Evolutionary conservation across 2,113 vertebrate genomes (phyloP).

Genomic region (Cavia aperea): DNA sequence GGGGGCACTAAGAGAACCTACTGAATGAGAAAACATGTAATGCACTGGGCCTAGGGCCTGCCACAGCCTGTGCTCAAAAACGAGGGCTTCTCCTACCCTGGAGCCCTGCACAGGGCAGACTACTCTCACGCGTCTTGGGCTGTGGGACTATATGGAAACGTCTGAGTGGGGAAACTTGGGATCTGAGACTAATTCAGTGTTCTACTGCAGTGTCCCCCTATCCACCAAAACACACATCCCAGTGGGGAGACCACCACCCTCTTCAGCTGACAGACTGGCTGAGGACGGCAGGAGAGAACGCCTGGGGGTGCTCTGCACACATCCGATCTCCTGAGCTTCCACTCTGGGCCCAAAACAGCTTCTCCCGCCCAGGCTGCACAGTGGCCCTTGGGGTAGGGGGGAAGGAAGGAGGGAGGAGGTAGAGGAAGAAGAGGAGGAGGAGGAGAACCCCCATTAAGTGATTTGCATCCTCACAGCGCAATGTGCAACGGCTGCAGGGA

Average conservation of each 20-base stretch:
- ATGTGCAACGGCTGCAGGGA: background rate
- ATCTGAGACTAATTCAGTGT: background rate
- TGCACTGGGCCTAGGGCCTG: background rate
- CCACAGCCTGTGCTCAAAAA: background rate
- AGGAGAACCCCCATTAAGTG: background rate
- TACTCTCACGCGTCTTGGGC: background rate
- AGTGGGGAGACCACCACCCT: background rate
- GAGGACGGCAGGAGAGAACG: background rate
- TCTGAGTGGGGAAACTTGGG: background rate
- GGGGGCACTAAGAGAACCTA: background rate
- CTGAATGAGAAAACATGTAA: background rate
- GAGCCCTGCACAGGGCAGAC: background rate
- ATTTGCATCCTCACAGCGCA: background rate
- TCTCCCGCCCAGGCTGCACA: background rate
- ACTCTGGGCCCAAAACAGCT: background rate
- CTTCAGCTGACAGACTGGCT: background rate
- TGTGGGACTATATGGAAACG: background rate
- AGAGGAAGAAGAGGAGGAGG: background rate
- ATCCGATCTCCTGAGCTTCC: background rate
- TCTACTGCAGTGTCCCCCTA: background rate
- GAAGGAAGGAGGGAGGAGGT: too few species aligned
- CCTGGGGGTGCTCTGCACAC: background rate
- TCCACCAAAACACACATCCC: too few species aligned
- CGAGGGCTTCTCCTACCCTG: too few species aligned
- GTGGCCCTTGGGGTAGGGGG: background rate